These are phyloP conservation scores for Conchocele bisecta DNA, from an alignment of 2,888 invertebrate genomes.

Conservation along the genomic window DNA sequence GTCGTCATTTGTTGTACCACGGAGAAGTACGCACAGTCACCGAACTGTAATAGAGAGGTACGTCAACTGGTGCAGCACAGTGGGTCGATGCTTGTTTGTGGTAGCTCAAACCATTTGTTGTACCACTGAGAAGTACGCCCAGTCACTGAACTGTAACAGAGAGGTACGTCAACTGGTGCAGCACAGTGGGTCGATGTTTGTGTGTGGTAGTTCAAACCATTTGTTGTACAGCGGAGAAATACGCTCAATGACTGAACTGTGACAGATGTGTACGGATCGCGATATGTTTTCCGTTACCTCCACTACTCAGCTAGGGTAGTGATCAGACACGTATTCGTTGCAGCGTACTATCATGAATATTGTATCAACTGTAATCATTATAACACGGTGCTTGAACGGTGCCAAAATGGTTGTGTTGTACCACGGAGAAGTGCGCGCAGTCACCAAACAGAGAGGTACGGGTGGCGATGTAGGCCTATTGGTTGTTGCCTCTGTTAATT, in stretches of 20 bases:
- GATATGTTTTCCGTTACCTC: too few relatives aligned
- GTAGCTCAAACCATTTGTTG: too few relatives aligned
- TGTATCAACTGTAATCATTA: too few relatives aligned
- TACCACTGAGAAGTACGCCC: slow-evolving; percentile 75
- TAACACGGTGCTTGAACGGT: too few relatives aligned
- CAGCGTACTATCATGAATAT: too few relatives aligned
- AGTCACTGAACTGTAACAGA: slow-evolving; percentile 81
- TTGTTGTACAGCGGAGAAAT: slow-evolving; percentile 69
- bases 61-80: slow-evolving; percentile 6
- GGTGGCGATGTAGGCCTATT: too few relatives aligned
- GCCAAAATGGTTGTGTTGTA: slow-evolving; percentile 48
- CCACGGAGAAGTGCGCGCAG: slow-evolving; percentile 77
- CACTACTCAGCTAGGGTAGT: too few relatives aligned
- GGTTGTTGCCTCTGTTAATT: too few relatives aligned
- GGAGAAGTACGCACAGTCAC: slow-evolving; percentile 79
- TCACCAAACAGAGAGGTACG: slow-evolving; percentile 81
- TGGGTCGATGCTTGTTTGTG: too few relatives aligned
- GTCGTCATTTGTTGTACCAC: slow-evolving; percentile 62
- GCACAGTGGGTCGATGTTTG: too few relatives aligned
- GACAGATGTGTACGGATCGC: slow-evolving; percentile 80
- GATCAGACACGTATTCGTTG: too few relatives aligned
- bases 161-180: slow-evolving; percentile 68
- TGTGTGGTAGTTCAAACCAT: too few relatives aligned
- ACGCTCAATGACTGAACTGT: slow-evolving; percentile 80
- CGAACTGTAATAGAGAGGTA: slow-evolving; percentile 81